Evolutionary conservation across 2,113 vertebrate genomes (phyloP), one percentile per base, ranked within the genome.

Genomic region (Colius striatus): DNA sequence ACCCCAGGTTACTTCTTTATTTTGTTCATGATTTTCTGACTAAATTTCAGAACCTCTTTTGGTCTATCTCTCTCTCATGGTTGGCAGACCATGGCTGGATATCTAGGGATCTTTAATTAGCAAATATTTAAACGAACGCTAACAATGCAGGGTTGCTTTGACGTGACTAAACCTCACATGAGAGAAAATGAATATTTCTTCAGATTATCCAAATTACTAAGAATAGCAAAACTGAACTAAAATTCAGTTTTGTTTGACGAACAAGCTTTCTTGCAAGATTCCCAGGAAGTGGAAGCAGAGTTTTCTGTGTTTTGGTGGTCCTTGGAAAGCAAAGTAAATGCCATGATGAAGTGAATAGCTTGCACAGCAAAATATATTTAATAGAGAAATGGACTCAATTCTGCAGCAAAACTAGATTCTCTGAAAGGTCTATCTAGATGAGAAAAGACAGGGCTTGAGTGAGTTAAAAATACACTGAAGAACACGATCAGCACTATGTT

Each of bases 361-460:
- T 71, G 55, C 51, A 34, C 3, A 77, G 77, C 32, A 63, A 89
- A 84, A 74, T 27, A 26, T 1, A 16, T 51, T 51, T 50, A 55
- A 55, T 15, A 61, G 58, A 7, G 55, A 80, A 91, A 87, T 6
- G 22, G 29, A 36, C 21, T 84, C 54, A 65, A 0, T 70, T 79
- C n/a, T 89, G 47, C 81, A 84, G 34, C 50, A 92, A 70, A 92
- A 66, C 51, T 38, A 70, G 50, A 73, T 80, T 90, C 43, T 76
- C 87, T 87, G 63, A 54, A 89, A 80, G 51, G 67, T 36, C 75
- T 90, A 9, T 86, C 92, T 84, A 95, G 87, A 94, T 92, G 82
- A 94, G 67, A 80, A 94, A 91, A 95, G 87, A 85, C 67, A 97
- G 51, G 71, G 54, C 53, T 88, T 81, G 90, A 94, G 63, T 26